Conservation (phyloP, 1,140 invertebrate genomes). For the Octopus sinensis region DNA sequence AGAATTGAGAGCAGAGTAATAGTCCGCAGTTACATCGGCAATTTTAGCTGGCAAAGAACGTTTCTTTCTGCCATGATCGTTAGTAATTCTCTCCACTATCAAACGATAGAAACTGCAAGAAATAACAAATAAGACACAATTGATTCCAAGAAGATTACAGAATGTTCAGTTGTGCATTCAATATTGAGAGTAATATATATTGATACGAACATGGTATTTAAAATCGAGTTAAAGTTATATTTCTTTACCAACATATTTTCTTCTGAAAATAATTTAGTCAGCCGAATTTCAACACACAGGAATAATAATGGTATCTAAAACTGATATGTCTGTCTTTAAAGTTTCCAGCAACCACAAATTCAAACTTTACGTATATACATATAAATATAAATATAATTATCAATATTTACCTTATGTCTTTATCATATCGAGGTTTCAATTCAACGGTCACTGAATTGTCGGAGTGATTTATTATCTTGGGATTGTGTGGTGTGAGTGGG, state of each 20-base stretch:
- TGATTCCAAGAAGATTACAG: too few species aligned
- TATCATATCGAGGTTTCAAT: constrained; percentile 26
- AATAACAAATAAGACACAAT: background rate
- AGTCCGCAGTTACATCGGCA: constrained; percentile 30
- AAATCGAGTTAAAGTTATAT: too few species aligned
- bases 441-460: constrained; percentile 38
- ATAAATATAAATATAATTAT: too few species aligned
- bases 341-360: too few species aligned
- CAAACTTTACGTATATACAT: too few species aligned
- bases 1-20: constrained; percentile 61
- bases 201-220: background rate
- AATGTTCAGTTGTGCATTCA: too few species aligned
- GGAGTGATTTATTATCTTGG: constrained; percentile 29
- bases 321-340: too few species aligned
- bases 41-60: constrained; percentile 26
- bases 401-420: constrained; percentile 30
- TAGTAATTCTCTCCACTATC: constrained; percentile 32
- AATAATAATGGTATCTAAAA: too few species aligned
- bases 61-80: constrained; percentile 15
- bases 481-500: constrained; percentile 28
- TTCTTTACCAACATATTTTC: too few species aligned
- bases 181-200: background rate
- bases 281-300: too few species aligned
- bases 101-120: constrained; percentile 40
- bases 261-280: too few species aligned